Evolutionary conservation across 2,888 invertebrate species (phyloP), one percentile per base, ranked within the genome.

Genomic region (Ochropacha duplaris): DNA sequence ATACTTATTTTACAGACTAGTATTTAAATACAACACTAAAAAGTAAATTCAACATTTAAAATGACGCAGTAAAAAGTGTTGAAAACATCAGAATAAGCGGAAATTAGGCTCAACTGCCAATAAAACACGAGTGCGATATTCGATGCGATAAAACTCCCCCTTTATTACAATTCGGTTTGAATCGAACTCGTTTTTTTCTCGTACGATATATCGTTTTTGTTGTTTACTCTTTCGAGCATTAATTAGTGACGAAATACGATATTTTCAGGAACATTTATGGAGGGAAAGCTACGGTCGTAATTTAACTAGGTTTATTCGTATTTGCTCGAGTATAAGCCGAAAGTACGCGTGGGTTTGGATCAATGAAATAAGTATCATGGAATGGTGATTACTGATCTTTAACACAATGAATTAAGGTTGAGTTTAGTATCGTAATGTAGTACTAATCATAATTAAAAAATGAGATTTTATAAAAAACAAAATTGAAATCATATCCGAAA

Each of bases 221-320:
- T 88, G 87, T 90, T 88, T 88, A 83, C 78, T 78, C 76, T 78
- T 76, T 60, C 61, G 78, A 71, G 81, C 83, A 87, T 86, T 87
- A 87, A 90, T 90, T 90, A 88, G 79, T 80, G 84, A 79, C 83
- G 86, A 86, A 87, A 88, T 84, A 85, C 84, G 87, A 88, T 88
- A 88, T 87, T 88, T 87, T 84, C 70, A 75, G 76, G 64, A 74
- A 73, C 78, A 78, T 81, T 79, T 74, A 69, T 59, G 59, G 54
- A 54, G 50, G 62, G 60, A 59, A 57, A 66, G 61, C 50, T 62
- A 31, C 58, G 67, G 62, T 61, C 65, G 62, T 69, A 59, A 51
- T 39, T 22, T 54, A 54, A 12, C 26, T 28, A 39, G 50, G 2
- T 24, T 39, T 59, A 62, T 31, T 11, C 9, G 19, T n/a, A 14